phyloP scores from a whole-genome alignment of 1,140 invertebrate genomes.

The Magallana angulata region DNA sequence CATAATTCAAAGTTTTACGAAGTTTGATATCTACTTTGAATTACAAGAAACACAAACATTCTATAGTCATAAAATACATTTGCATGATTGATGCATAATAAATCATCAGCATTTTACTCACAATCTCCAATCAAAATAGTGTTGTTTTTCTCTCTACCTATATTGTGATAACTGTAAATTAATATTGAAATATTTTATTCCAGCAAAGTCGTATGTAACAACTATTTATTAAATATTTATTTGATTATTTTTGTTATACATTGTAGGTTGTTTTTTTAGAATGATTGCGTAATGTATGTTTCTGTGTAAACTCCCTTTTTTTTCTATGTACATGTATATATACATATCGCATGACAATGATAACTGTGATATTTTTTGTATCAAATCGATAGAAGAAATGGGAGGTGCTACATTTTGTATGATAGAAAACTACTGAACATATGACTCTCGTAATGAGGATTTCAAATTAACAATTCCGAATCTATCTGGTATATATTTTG shows the following conservation, averaged over 20 bases:
- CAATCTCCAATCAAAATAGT: conserved; percentile 7
- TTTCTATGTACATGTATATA: not conserved
- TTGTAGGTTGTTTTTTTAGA: not conserved
- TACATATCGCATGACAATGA: not conserved
- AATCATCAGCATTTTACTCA: not conserved
- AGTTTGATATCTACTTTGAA: too few relatives aligned
- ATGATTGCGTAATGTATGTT: not conserved
- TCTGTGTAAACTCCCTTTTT: conserved; percentile 1
- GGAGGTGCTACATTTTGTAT: conserved; percentile 14
- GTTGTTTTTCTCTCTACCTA: not conserved
- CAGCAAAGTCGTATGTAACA: not conserved
- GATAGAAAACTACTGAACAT: too few relatives aligned
- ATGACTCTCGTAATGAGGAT: too few relatives aligned
- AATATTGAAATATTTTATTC: conserved; percentile 1
- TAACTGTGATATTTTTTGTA: conserved; percentile 33
- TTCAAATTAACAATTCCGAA: too few relatives aligned
- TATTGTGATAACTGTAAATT: not conserved
- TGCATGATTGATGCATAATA: too few relatives aligned
- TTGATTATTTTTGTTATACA: not conserved
- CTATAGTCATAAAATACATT: too few relatives aligned
- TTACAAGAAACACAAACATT: too few relatives aligned
- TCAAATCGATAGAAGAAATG: not conserved
- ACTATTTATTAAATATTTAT: conserved; percentile 23
- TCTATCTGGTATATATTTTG: too few relatives aligned
- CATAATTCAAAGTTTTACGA: too few relatives aligned